phyloP scores from a whole-genome alignment of 2,888 invertebrate species.

The Patella pellucida region DNA sequence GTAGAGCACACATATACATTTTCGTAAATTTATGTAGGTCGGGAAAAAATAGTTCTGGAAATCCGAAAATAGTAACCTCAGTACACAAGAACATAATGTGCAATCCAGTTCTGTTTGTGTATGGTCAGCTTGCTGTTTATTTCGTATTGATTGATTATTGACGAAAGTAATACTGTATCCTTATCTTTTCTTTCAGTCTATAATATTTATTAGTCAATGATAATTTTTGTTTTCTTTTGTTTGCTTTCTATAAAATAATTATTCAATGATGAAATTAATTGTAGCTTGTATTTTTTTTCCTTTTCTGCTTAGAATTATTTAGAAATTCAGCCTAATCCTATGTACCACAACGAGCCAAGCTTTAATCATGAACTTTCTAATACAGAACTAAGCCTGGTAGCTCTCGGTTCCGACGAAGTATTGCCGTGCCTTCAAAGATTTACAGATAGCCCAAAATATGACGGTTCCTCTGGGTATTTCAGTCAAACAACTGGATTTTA shows the following conservation, averaged over 20 bases:
- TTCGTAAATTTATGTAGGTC: no score
- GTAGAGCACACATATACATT: no score
- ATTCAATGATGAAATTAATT: background rate
- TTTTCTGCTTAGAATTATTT: background rate
- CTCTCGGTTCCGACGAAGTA: background rate
- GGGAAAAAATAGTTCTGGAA: no score
- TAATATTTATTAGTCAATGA: no score
- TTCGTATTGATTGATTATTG: background rate
- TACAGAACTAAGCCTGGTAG: background rate
- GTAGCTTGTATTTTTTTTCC: background rate
- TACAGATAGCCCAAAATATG: background rate
- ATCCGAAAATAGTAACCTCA: no score
- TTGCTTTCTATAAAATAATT: background rate
- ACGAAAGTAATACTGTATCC: no score
- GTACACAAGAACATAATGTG: no score
- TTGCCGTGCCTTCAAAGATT: slow-evolving; percentile 3
- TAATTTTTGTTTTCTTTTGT: background rate
- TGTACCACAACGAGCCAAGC: background rate
- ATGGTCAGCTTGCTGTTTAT: background rate
- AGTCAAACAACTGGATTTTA: slow-evolving; percentile 16
- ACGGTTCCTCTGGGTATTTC: slow-evolving; percentile 17
- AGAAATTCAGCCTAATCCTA: background rate
- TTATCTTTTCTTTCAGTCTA: no score
- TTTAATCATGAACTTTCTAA: background rate
- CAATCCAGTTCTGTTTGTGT: no score